A percentile compares a stretch with the other conserved stretches of the same genome.
Evolutionary conservation across 2,113 vertebrate genomes (phyloP).

Genomic region (Neolamprologus sp.): DNA sequence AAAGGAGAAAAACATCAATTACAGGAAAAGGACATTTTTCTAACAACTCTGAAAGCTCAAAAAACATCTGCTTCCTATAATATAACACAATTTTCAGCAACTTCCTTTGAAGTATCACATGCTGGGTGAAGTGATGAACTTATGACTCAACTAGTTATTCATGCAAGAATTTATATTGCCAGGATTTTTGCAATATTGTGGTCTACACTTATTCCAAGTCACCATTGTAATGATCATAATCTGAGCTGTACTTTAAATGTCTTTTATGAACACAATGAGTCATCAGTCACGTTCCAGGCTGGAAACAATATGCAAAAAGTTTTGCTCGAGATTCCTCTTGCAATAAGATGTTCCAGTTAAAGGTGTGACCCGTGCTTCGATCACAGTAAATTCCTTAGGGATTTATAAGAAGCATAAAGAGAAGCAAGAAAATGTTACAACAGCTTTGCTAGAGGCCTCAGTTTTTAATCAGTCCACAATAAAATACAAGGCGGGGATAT

Average conservation of each 20-base stretch:
- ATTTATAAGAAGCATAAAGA: background rate
- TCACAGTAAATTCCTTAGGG: background rate
- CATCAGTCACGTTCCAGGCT: background rate
- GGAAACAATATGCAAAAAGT: rapidly evolving
- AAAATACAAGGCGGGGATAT: background rate
- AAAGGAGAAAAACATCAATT: background rate
- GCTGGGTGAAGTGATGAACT: background rate
- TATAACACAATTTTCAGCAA: slow-evolving; percentile 18
- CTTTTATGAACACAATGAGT: background rate
- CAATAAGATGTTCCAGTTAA: background rate
- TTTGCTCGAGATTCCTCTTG: rapidly evolving
- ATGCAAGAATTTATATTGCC: background rate
- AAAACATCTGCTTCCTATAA: slow-evolving; percentile 12
- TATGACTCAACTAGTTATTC: background rate
- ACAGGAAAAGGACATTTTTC: slow-evolving; percentile 9
- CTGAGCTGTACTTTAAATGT: background rate
- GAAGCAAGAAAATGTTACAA: background rate
- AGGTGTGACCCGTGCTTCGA: rapidly evolving
- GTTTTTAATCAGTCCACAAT: background rate
- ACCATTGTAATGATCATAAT: background rate
- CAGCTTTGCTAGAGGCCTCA: background rate
- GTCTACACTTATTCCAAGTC: background rate
- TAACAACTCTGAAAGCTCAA: slow-evolving; percentile 19
- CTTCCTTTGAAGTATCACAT: background rate
- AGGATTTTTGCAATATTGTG: background rate